Conservation (phyloP, 30 jellyfish, hydroid and myxozoan genomes). For the Turritopsis dohrnii region DNA sequence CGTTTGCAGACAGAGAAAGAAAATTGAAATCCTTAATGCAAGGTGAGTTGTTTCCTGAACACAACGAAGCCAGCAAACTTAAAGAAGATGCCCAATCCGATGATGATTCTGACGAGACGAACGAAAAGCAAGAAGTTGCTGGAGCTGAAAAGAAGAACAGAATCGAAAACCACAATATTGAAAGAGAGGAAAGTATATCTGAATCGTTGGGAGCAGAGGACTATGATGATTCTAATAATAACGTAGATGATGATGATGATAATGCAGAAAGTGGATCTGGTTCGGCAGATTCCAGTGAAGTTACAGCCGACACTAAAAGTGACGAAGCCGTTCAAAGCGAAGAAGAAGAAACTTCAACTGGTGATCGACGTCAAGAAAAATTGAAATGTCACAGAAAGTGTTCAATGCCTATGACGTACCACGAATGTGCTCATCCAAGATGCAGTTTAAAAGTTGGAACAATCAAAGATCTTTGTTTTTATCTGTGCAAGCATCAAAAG, state of each 20-base stretch:
- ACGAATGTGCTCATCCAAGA: constrained; percentile 89
- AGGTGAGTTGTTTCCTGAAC: constrained; percentile 44
- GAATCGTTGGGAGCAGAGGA: constrained; percentile 23
- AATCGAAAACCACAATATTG: constrained; percentile 2
- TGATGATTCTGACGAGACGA: neutral
- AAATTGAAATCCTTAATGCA: constrained; percentile 31
- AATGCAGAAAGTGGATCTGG: constrained; percentile 29
- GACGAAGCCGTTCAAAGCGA: constrained; percentile 31
- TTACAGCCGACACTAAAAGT: constrained; percentile 7
- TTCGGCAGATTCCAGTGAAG: constrained; percentile 13
- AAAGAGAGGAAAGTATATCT: constrained; percentile 1
- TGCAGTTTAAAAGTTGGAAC: constrained; percentile 77
- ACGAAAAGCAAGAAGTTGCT: neutral
- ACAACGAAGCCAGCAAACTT: neutral
- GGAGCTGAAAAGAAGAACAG: constrained; percentile 12
- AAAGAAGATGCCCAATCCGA: neutral
- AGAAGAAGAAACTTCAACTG: constrained; percentile 29
- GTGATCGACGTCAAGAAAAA: constrained; percentile 23
- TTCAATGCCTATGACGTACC: constrained; percentile 78
- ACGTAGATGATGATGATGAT: neutral
- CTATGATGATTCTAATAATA: neutral
- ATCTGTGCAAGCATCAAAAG: constrained; percentile 83
- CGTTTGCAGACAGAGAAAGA: constrained; percentile 30
- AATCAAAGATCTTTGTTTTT: constrained; percentile 80
- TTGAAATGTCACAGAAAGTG: constrained; percentile 62